Base-by-base conservation (phyloP, 2,888 invertebrate genomes). In the Uloborus plumipes region DNA sequence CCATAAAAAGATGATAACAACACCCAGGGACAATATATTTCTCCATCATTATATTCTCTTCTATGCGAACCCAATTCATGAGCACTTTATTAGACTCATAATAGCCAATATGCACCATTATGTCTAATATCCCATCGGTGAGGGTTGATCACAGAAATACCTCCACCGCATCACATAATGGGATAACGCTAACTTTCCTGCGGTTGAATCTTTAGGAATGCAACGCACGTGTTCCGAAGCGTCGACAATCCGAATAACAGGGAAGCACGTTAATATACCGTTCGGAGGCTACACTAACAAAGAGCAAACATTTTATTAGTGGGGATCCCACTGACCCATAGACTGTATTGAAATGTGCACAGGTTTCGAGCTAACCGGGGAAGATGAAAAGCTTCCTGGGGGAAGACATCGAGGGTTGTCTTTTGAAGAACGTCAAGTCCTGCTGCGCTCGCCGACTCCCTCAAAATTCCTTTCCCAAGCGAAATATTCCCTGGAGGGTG, bases 381-480 rank as follows among this genome's bases (percentile, higher is more conserved):
- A 55, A 64, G 61, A 22, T 16, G 31, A 58, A 51, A 65, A 39
- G 18, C 39, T 73, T 64, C 64, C 9, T 39, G 49, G 22, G 50
- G 67, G 39, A 39, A 39, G 39, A 39, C 39, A 9, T 39, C 39
- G 39, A 39, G 39, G 67, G 66, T 20, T 66, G 50, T 49, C 75
- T 75, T 47, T 75, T 67, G 75, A 67, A 47, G 50, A 14, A 18
- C n/a, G 9, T 22, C 50, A 59, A 14, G 18, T 26, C 75, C 75
- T 66, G 75, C 75, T 75, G 75, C 66, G 75, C 75, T 67, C 75
- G 75, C 75, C 66, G 67, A 66, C 67, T 14, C 31, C 49, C 50
- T 59, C 16, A 59, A 49, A 47, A 66, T 74, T 75, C 67, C 62
- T 75, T 75, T 67, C 75, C 75, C 67, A 66, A 39, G 67, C 61